These are phyloP conservation scores for Melanogrammus aeglefinus DNA, from an alignment of 2,797 vertebrate genomes.

Conservation along the genomic window DNA sequence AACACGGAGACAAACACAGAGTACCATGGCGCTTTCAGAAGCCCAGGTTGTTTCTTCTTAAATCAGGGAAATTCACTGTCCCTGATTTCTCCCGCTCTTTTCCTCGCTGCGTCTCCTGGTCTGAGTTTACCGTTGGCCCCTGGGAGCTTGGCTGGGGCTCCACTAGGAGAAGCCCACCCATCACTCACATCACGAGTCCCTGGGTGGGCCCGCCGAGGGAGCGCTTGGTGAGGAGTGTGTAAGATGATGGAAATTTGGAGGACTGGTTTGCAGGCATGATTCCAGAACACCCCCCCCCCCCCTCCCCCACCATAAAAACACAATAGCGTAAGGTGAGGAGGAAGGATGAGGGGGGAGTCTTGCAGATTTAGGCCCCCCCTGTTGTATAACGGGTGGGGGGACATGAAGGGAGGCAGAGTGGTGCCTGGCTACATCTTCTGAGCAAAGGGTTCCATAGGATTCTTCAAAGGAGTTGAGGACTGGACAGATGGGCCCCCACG, in stretches of 20 bases:
- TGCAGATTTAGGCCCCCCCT: slow-evolving; percentile 35
- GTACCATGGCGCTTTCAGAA: not conserved
- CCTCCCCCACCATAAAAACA: slow-evolving; percentile 3
- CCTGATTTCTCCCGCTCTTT: not conserved
- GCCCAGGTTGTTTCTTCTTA: not conserved
- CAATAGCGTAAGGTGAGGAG: slow-evolving; percentile 14
- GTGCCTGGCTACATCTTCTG: slow-evolving; percentile 60
- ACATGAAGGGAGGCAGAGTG: slow-evolving; percentile 48
- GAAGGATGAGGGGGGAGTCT: slow-evolving; percentile 25
- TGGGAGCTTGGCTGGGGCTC: slow-evolving; percentile 29
- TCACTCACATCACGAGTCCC: slow-evolving; percentile 35
- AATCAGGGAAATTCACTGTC: not conserved
- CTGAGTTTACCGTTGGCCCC: not conserved
- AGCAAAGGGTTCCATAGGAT: slow-evolving; percentile 76
- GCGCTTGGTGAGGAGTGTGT: slow-evolving; percentile 1
- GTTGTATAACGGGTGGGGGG: slow-evolving; percentile 61
- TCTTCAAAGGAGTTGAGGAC: slow-evolving; percentile 65
- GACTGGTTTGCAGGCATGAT: slow-evolving; percentile 3
- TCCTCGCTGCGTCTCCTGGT: not conserved
- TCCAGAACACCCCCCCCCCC: slow-evolving; percentile 19
- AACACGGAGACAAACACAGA: not conserved
- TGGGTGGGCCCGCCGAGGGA: slow-evolving; percentile 17
- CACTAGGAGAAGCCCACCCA: slow-evolving; percentile 30
- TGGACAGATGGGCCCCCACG: slow-evolving; percentile 74
- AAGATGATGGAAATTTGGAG: slow-evolving; percentile 32